Base-by-base conservation (phyloP, 1,140 invertebrate genomes). In the Zaprionus nigranus region DNA sequence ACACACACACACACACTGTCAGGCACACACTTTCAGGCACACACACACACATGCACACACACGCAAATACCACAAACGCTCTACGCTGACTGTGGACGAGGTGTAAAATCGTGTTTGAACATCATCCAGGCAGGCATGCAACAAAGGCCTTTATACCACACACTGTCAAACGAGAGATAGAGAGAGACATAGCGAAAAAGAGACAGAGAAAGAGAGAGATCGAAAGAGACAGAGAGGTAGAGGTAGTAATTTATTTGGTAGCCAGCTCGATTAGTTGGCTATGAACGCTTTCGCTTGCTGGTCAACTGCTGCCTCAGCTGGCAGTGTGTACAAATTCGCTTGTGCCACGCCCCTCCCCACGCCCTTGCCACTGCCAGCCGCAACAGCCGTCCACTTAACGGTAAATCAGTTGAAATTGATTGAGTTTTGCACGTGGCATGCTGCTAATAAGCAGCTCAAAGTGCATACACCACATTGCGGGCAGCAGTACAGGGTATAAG, bases 191-290 rank as follows among this genome's bases (percentile, higher is more conserved):
- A 54, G 49, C 13, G 22, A 40, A 2, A 38, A 13, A 54, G 3
- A 28, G 34, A 58, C 28, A 58, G 15, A 34, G 56, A 30, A 6
- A 58, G 63, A 24, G 51, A 69, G 22, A 11, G 46, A 46, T 26
- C 65, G 22, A 69, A 26, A 12, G 11, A 20, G 6, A 30, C 15
- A 6, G 2, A 64, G 49, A 40, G 22, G 20, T 11, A 40, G 22
- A 54, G 49, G 22, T 40, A 77, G 72, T 78, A 87, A 86, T 87
- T 82, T 87, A 83, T 83, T 81, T 84, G 81, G 71, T 67, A 71
- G 71, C 28, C 51, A 58, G 49, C 75, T 67, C 78, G 79, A 84
- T 84, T 84, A 86, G 79, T 86, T 82, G 75, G 75, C 53, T 61
- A 43, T 43, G 40, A 22, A 49, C 46, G 54, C 15, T 43, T 34